A percentile compares a stretch with the other conserved stretches of the same genome.
These are phyloP conservation scores for Cephalopachus bancanus DNA, from an alignment of 2,797 vertebrate species.

Conservation along the genomic window DNA sequence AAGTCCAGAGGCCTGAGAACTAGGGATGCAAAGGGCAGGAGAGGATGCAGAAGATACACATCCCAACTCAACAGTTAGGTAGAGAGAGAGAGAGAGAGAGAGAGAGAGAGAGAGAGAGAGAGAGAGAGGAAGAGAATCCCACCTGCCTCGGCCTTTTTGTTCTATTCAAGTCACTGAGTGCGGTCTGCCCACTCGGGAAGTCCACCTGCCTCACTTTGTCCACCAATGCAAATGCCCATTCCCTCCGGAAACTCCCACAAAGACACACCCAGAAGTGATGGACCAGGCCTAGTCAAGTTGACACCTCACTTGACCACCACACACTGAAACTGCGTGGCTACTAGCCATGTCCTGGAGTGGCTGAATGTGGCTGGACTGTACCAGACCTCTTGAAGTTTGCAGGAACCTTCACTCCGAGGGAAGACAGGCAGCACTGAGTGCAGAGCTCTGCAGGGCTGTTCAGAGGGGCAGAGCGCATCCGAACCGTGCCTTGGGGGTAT, in stretches of 20 bases:
- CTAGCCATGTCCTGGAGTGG: background rate
- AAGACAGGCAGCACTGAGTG: background rate
- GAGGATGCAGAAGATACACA: background rate
- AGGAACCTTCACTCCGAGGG: background rate
- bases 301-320: background rate
- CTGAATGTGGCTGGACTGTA: background rate
- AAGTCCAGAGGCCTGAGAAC: background rate
- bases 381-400: background rate
- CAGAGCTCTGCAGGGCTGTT: no score
- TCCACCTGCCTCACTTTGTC: background rate
- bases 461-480: no score
- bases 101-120: no score
- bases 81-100: background rate
- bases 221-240: background rate
- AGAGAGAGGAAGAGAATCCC: background rate
- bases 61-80: background rate
- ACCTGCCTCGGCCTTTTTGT: background rate
- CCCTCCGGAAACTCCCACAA: background rate
- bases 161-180: background rate
- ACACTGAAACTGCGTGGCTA: background rate
- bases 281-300: background rate
- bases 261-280: background rate
- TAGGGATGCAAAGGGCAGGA: background rate
- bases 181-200: background rate
- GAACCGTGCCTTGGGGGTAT: background rate